phyloP scores from a whole-genome alignment of 2,113 vertebrate species.

The Mastomys coucha region DNA sequence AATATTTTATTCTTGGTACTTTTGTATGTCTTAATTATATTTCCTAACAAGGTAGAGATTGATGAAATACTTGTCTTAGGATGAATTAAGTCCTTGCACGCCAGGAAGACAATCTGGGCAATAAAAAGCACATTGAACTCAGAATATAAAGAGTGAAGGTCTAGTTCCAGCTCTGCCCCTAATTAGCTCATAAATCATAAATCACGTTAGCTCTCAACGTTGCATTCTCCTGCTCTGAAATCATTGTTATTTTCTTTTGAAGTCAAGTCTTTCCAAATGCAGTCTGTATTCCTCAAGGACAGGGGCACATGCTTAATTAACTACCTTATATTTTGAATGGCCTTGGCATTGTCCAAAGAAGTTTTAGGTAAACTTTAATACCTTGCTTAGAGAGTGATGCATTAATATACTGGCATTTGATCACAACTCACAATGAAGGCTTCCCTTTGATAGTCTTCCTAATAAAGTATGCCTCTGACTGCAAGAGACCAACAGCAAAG shows the following conservation, averaged over 20 bases:
- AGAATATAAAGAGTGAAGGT: not conserved
- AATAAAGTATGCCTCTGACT: not conserved
- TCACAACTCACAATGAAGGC: slow-evolving; percentile 10
- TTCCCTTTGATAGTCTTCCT: not conserved
- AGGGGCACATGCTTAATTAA: slow-evolving; percentile 5
- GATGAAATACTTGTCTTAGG: slow-evolving; percentile 29
- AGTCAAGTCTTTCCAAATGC: not conserved
- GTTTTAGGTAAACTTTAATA: slow-evolving; percentile 26
- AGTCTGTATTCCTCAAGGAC: slow-evolving; percentile 11
- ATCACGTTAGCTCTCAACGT: not conserved
- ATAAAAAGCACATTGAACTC: slow-evolving; percentile 19
- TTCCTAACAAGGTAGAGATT: slow-evolving; percentile 57
- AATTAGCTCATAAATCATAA: slow-evolving; percentile 18
- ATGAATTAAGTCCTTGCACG: slow-evolving; percentile 27
- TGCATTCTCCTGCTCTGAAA: slow-evolving; percentile 45
- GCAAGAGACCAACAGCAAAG: not conserved
- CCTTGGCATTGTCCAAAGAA: not conserved
- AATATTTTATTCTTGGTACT: slow-evolving; percentile 40
- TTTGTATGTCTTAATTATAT: slow-evolving; percentile 44
- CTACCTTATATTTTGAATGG: not conserved
- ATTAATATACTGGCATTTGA: not conserved
- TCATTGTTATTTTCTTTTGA: slow-evolving; percentile 26
- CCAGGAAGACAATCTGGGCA: not conserved
- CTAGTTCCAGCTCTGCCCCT: not conserved
- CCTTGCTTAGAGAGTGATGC: not conserved